phyloP scores from a whole-genome alignment of 2,888 invertebrate species.

The Xiphydria camelus region DNA sequence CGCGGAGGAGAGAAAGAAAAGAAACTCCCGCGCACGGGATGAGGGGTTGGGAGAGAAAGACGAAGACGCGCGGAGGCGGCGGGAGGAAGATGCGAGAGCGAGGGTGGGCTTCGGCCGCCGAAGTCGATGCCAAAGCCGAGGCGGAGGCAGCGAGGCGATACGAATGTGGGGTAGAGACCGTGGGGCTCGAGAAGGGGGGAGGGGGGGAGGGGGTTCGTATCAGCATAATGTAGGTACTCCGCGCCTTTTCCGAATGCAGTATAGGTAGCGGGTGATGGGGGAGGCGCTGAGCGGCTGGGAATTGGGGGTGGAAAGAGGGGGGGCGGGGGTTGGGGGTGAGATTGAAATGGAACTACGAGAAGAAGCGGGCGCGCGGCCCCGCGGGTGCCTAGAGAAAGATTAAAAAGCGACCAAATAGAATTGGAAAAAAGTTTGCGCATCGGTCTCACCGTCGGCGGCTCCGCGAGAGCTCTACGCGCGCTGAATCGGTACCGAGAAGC shows the following conservation, averaged over 20 bases:
- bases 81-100: background rate
- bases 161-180: background rate
- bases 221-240: constrained; percentile 49
- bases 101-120: too few species aligned
- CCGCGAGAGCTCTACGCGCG: constrained; percentile 24
- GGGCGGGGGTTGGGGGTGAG: too few species aligned
- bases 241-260: constrained; percentile 34
- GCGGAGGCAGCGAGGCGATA: constrained; percentile 2
- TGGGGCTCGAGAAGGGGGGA: constrained; percentile 18
- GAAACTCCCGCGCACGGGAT: too few species aligned
- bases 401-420: constrained; percentile 45
- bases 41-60: background rate
- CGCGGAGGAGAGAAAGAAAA: background rate
- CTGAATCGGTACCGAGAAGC: too few species aligned
- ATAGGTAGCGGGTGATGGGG: constrained; percentile 18
- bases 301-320: constrained; percentile 18
- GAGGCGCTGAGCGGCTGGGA: constrained; percentile 12
- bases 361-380: constrained; percentile 35
- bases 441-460: constrained; percentile 28
- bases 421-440: constrained; percentile 44
- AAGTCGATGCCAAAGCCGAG: background rate
- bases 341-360: constrained; percentile 52
- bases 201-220: constrained; percentile 33
- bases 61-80: too few species aligned
- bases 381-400: constrained; percentile 49